Evolutionary conservation across 2,888 invertebrate genomes (phyloP), one percentile per base, ranked within the genome.

Genomic region (Drosophila mayaguana): DNA sequence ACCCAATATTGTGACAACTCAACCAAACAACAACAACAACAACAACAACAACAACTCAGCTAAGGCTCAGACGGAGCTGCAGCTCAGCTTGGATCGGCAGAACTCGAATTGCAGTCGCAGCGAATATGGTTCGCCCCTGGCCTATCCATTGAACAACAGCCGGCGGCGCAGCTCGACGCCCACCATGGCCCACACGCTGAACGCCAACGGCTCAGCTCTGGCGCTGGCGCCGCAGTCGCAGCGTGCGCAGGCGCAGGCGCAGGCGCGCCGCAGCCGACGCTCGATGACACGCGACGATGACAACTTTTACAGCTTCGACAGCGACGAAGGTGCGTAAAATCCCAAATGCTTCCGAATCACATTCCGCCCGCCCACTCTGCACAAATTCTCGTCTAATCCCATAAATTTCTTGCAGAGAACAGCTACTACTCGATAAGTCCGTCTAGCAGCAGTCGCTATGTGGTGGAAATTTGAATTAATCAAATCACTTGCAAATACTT

Each of bases 301-400:
- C 34, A 89, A 89, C 36, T 92, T 91, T 56, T 92, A 90, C 72
- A 92, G 92, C 61, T 92, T 92, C 81, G 92, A 92, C 76, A 92
- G 92, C 81, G 92, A 92, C 80, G 92, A 92, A 87, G 92, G 92
- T 92, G 50, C 60, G 88, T 72, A 34, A 38, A 32, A 32, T 32
- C 11, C 32, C 9, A 32, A 32, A 32, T 32, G 2, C 11, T 32
- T 3, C 32, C 32, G 32, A 32, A 32, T 11, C 11, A 1, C 11
- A 32, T 2, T 11, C 32, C 32, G 32, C 32, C 32, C 32, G n/a
- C 18, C 42, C 43, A 4, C 14, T 14, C 32, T 32, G 2, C 34
- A 32, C 18, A 32, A 1, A 16, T 20, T 9, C 28, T 42, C 11
- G 9, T 3, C 43, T 14, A 43, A 34, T 8, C 12, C 14, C 42